These are phyloP conservation scores for Hemistola chrysoprasaria DNA, from an alignment of 2,888 invertebrate species.

Conservation along the genomic window DNA sequence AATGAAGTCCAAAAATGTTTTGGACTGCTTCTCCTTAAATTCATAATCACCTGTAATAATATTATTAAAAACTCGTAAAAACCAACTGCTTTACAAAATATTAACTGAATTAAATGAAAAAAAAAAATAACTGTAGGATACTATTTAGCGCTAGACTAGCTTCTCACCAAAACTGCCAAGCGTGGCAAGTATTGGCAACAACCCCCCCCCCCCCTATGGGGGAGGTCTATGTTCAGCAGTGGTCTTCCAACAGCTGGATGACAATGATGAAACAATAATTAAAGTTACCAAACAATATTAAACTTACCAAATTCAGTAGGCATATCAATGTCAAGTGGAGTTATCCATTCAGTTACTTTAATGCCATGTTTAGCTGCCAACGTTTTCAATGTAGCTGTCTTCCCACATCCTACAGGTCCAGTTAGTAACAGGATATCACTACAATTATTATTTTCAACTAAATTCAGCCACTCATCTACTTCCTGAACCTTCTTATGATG, in stretches of 20 bases:
- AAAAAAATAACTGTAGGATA: too few species aligned
- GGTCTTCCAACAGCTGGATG: too few species aligned
- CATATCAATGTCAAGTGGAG: constrained; percentile 87
- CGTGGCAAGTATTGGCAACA: too few species aligned
- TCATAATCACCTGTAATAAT: constrained; percentile 70
- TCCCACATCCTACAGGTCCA: constrained; percentile 93
- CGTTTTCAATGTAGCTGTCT: constrained; percentile 87
- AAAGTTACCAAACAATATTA: too few species aligned
- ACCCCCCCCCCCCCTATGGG: too few species aligned
- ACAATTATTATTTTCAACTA: constrained; percentile 44
- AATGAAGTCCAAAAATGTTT: constrained; percentile 89
- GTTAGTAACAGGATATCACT: constrained; percentile 86
- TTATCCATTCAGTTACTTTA: constrained; percentile 90
- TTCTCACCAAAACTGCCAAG: too few species aligned
- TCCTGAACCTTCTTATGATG: constrained; percentile 89
- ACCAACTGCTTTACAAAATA: background rate
- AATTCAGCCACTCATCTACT: constrained; percentile 85
- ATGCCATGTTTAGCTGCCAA: constrained; percentile 84
- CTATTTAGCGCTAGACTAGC: too few species aligned
- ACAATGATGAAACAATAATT: too few species aligned
- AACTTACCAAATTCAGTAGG: constrained; percentile 74
- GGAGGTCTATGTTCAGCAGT: too few species aligned
- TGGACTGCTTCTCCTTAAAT: constrained; percentile 83
- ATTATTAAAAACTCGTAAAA: background rate
- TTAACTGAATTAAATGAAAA: background rate